Evolutionary conservation across 2,888 invertebrate species (phyloP).

Genomic region (Amorpha juglandis): DNA sequence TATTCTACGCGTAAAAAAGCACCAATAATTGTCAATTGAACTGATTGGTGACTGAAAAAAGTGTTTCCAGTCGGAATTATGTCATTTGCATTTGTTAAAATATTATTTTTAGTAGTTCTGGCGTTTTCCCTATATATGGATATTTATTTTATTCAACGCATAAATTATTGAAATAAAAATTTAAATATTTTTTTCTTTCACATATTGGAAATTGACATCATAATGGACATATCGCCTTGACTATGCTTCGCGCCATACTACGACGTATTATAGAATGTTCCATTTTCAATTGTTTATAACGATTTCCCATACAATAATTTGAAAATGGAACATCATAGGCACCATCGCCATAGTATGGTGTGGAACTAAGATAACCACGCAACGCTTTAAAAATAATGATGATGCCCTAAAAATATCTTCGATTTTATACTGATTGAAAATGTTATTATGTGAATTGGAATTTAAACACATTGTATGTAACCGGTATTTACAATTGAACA

Average conservation of each 20-base stretch:
- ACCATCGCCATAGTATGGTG: too few species aligned
- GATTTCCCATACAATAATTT: too few species aligned
- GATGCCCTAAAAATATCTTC: neutral
- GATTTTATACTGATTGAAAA: neutral
- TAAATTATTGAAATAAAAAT: too few species aligned
- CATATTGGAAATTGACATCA: conserved; percentile 23
- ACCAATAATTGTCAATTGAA: conserved; percentile 19
- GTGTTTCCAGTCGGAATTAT: too few species aligned
- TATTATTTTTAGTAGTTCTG: too few species aligned
- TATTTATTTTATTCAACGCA: neutral
- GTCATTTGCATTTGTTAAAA: too few species aligned
- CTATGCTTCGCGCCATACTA: too few species aligned
- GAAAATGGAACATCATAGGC: too few species aligned
- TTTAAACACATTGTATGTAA: neutral
- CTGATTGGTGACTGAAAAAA: neutral
- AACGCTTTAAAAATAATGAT: conserved; percentile 14
- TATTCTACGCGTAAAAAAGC: conserved; percentile 16
- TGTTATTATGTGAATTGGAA: neutral
- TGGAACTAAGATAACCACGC: neutral
- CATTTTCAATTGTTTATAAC: too few species aligned
- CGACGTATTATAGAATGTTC: too few species aligned
- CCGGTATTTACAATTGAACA: neutral
- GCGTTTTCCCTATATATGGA: too few species aligned
- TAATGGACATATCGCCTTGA: conserved; percentile 12
- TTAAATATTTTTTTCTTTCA: conserved; percentile 7